Conservation (phyloP, 2,797 vertebrate species). For the Percopsis omiscomaycus region DNA sequence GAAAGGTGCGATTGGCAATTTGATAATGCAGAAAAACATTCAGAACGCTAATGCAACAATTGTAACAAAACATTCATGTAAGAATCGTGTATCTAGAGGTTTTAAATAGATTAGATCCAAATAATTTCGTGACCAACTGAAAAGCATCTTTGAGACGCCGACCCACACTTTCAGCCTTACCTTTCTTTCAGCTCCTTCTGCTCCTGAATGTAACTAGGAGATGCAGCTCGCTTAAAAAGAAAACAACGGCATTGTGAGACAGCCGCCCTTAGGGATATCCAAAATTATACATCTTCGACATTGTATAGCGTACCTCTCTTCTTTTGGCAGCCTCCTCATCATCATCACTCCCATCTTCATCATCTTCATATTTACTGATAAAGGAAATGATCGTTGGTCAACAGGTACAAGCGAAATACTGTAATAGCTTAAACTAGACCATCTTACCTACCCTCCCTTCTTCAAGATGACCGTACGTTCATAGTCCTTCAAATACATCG, state of each 20-base stretch:
- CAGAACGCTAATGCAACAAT: too few relatives aligned
- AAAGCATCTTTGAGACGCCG: neutral
- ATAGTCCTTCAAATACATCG: conserved; percentile 91
- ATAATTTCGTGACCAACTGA: too few relatives aligned
- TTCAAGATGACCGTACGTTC: conserved; percentile 90
- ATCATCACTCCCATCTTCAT: conserved; percentile 71
- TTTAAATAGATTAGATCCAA: too few relatives aligned
- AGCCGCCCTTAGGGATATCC: accelerated
- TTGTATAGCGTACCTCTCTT: conserved; percentile 56
- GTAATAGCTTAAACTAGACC: neutral
- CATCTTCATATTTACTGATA: conserved; percentile 72
- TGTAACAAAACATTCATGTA: neutral
- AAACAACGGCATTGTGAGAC: conserved; percentile 1
- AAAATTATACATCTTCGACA: neutral
- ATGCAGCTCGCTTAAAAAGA: conserved; percentile 70
- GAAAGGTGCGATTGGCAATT: neutral
- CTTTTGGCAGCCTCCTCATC: conserved; percentile 67
- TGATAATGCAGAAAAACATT: accelerated
- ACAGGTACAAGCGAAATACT: neutral
- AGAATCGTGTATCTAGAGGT: too few relatives aligned
- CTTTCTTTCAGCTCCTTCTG: conserved; percentile 83
- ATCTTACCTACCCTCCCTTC: conserved; percentile 81
- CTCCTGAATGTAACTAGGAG: conserved; percentile 85
- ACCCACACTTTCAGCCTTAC: conserved; percentile 48
- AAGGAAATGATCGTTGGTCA: neutral